Percentiles rank a stretch among this genome's conserved stretches.
Conservation (phyloP, 2,888 invertebrate species). For the Emmelina monodactyla region DNA sequence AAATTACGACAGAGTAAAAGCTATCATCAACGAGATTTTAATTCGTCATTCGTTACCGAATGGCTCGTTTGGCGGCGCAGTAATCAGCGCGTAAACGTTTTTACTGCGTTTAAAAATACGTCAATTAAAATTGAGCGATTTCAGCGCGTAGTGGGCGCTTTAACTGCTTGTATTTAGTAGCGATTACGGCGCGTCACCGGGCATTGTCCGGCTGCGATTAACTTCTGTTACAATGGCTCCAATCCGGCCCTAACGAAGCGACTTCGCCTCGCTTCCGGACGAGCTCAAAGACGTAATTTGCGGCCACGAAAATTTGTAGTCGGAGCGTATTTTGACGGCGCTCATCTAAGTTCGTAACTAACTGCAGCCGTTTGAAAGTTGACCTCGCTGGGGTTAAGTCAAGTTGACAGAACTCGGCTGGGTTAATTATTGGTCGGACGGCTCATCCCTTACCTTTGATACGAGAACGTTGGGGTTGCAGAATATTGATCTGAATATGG, state of each 20-base stretch:
- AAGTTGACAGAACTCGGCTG: conserved; percentile 27
- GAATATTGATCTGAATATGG: too few relatives aligned
- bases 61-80: conserved; percentile 41
- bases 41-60: conserved; percentile 39
- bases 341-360: conserved; percentile 29
- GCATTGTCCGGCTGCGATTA: conserved; percentile 57
- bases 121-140: conserved; percentile 40
- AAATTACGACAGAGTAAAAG: conserved; percentile 41
- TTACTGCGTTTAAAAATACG: conserved; percentile 36
- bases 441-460: conserved; percentile 6
- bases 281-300: conserved; percentile 60
- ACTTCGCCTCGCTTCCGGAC: conserved; percentile 53
- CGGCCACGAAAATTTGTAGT: conserved; percentile 47
- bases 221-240: conserved; percentile 46
- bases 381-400: conserved; percentile 32
- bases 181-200: conserved; percentile 54
- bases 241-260: conserved; percentile 59
- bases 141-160: conserved; percentile 29
- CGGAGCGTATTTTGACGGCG: conserved; percentile 39
- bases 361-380: conserved; percentile 42
- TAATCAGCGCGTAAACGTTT: conserved; percentile 46
- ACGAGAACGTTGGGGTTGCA: not conserved
- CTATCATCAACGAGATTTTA: conserved; percentile 45
- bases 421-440: conserved; percentile 8
- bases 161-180: conserved; percentile 50